Evolutionary conservation across 2,888 invertebrate genomes (phyloP).

Genomic region (Andricus curvator): DNA sequence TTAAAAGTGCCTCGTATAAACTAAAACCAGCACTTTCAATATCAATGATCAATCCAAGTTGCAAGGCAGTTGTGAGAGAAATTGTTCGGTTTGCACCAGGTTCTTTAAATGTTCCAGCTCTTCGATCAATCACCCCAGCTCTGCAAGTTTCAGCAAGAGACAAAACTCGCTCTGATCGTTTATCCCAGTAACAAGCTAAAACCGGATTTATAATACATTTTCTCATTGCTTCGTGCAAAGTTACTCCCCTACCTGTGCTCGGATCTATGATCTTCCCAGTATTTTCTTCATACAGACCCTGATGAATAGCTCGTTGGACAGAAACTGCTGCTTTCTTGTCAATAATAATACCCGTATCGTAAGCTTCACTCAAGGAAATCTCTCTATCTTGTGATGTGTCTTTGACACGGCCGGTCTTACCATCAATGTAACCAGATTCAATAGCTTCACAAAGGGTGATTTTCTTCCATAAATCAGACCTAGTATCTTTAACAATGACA

Average conservation of each 20-base stretch:
- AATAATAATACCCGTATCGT: constrained; percentile 88
- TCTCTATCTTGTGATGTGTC: constrained; percentile 84
- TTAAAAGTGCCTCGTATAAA: constrained; percentile 87
- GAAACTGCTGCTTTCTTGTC: constrained; percentile 91
- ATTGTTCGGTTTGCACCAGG: constrained; percentile 84
- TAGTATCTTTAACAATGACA: constrained; percentile 89
- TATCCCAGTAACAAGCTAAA: constrained; percentile 90
- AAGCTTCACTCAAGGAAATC: constrained; percentile 87
- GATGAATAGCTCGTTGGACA: constrained; percentile 90
- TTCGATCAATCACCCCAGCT: constrained; percentile 88
- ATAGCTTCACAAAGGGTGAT: constrained; percentile 89
- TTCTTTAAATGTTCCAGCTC: constrained; percentile 88
- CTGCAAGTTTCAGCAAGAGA: constrained; percentile 90
- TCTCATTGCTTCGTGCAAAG: constrained; percentile 90
- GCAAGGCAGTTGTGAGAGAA: constrained; percentile 87
- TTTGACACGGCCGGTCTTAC: constrained; percentile 85
- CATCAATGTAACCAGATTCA: constrained; percentile 86
- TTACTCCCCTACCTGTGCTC: constrained; percentile 87
- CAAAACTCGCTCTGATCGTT: constrained; percentile 85
- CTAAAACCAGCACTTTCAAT: constrained; percentile 91
- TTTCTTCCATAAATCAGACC: constrained; percentile 87
- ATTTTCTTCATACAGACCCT: constrained; percentile 90
- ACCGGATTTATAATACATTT: constrained; percentile 89
- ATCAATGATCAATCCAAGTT: constrained; percentile 89
- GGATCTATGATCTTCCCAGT: constrained; percentile 92